A percentile compares a stretch with the other conserved stretches of the same genome.
phyloP scores from a whole-genome alignment of 2,888 invertebrate genomes.

The Leuctra nigra region DNA sequence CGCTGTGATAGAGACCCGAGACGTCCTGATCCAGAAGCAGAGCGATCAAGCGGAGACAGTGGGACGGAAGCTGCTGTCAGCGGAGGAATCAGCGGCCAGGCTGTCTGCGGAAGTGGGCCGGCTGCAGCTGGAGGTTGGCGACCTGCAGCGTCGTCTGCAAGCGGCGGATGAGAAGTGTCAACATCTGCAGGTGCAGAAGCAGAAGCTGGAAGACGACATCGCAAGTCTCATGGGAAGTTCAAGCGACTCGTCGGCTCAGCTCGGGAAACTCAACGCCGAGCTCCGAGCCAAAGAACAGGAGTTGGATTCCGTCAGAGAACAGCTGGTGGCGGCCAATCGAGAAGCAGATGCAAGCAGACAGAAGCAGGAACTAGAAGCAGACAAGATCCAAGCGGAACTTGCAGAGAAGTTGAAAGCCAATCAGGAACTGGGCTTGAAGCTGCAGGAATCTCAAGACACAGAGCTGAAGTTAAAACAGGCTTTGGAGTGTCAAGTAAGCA shows the following conservation, averaged over 20 bases:
- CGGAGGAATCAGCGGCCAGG: constrained; percentile 50
- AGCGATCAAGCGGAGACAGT: constrained; percentile 28
- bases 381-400: constrained; percentile 32
- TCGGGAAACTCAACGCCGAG: constrained; percentile 49
- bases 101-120: constrained; percentile 44
- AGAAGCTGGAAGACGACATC: constrained; percentile 41
- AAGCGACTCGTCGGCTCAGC: constrained; percentile 53
- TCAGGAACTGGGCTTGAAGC: no score
- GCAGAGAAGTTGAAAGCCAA: constrained; percentile 32
- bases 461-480: no score
- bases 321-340: constrained; percentile 31
- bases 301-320: constrained; percentile 34
- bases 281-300: constrained; percentile 49
- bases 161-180: constrained; percentile 29
- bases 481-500: no score
- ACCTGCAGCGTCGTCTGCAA: constrained; percentile 31
- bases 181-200: constrained; percentile 34
- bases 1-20: constrained; percentile 22
- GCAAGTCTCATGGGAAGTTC: constrained; percentile 51
- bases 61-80: constrained; percentile 35
- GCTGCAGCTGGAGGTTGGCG: constrained; percentile 48
- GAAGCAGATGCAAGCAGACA: constrained; percentile 38
- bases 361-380: constrained; percentile 41
- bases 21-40: constrained; percentile 11
- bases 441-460: no score